Conservation (phyloP, 2,888 invertebrate species). For the Sisyra nigra region DNA sequence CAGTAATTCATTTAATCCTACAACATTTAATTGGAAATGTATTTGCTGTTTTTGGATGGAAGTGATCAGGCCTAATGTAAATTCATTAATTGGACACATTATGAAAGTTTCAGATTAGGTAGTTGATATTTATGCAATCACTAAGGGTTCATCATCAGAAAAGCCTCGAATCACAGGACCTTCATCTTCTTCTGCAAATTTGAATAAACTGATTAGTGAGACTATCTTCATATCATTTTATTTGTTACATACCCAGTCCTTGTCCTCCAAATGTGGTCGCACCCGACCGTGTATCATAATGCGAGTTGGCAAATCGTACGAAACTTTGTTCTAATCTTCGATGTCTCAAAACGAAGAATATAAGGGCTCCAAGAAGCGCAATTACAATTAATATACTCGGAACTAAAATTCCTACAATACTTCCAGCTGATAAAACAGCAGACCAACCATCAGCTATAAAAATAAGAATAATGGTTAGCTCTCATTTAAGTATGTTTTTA, state of each 20-base stretch:
- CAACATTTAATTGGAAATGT: too few relatives aligned
- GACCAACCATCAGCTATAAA: constrained; percentile 9
- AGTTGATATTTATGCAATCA: constrained; percentile 55
- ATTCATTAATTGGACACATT: too few relatives aligned
- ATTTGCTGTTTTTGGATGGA: too few relatives aligned
- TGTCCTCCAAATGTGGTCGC: constrained; percentile 70
- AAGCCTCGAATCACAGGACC: constrained; percentile 81
- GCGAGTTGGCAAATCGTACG: constrained; percentile 64
- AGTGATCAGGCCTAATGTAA: too few relatives aligned
- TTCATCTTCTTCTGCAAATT: constrained; percentile 56
- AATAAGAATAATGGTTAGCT: constrained; percentile 5
- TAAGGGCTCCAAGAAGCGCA: constrained; percentile 39
- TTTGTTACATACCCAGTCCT: constrained; percentile 39
- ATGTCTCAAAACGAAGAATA: constrained; percentile 49
- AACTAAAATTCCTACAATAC: constrained; percentile 22
- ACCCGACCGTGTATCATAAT: constrained; percentile 74
- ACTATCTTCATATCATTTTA: neutral
- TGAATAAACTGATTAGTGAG: neutral
- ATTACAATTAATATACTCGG: constrained; percentile 35
- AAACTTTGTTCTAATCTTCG: constrained; percentile 61
- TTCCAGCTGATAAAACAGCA: constrained; percentile 15
- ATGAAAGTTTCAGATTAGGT: too few relatives aligned
- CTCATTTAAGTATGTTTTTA: too few relatives aligned
- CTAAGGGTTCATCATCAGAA: constrained; percentile 86
- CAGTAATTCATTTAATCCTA: too few relatives aligned